Evolutionary conservation across 1,140 invertebrate genomes (phyloP).

Genomic region (Nasonia longicornis): DNA sequence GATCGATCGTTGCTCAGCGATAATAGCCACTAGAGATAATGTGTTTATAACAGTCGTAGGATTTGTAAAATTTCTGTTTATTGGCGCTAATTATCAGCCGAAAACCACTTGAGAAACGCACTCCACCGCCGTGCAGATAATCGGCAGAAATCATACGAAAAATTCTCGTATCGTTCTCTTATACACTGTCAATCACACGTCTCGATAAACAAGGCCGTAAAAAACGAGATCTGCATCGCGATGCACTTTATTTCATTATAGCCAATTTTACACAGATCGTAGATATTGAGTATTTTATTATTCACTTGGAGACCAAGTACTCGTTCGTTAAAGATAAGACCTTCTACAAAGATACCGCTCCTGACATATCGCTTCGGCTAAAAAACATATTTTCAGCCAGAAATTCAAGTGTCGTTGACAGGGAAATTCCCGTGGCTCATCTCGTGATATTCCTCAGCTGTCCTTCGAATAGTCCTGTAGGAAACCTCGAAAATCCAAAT

Average conservation of each 20-base stretch:
- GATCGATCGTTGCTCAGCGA: neutral
- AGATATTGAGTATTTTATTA: neutral
- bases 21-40: conserved; percentile 1
- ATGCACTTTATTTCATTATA: neutral
- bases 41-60: neutral
- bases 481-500: neutral
- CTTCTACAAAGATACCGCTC: neutral
- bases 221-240: neutral
- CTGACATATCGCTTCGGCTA: neutral
- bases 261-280: neutral
- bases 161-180: neutral
- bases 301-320: neutral
- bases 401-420: neutral
- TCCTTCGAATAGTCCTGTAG: neutral
- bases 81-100: conserved; percentile 7
- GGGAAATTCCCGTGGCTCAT: neutral
- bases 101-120: conserved; percentile 5
- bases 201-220: neutral
- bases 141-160: conserved; percentile 6
- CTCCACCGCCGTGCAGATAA: neutral
- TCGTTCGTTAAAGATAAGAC: neutral
- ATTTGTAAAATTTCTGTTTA: conserved; percentile 32
- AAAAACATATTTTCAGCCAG: neutral
- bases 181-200: neutral
- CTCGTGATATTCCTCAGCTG: neutral